phyloP scores from a whole-genome alignment of 2,113 vertebrate genomes.

The Spilogale gracilis region DNA sequence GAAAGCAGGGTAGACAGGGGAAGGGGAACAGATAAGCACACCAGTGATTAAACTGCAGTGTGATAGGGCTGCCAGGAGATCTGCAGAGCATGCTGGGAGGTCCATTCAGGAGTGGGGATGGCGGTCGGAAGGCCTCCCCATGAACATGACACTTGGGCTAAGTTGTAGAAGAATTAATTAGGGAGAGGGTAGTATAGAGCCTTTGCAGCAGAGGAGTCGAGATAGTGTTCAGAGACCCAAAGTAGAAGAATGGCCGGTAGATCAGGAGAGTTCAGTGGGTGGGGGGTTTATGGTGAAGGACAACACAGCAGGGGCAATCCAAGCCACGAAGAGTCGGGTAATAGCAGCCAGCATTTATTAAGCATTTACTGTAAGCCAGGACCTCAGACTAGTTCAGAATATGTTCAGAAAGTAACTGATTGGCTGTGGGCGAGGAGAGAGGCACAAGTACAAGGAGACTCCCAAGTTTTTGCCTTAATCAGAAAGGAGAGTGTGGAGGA shows the following conservation, averaged over 20 bases:
- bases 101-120: neutral
- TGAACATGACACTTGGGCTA: neutral
- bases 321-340: neutral
- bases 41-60: neutral
- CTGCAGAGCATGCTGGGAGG: neutral
- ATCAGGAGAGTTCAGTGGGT: neutral
- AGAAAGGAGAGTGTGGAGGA: neutral
- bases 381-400: neutral
- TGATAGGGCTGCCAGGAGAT: neutral
- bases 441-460: neutral
- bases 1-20: neutral
- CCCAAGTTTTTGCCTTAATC: neutral
- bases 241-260: neutral
- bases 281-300: neutral
- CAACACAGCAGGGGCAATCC: neutral
- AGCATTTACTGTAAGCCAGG: neutral
- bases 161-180: neutral
- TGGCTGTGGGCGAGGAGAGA: neutral
- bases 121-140: neutral
- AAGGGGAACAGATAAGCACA: neutral
- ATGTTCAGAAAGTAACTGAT: neutral
- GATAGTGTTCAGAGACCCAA: neutral
- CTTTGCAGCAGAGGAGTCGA: neutral
- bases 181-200: neutral
- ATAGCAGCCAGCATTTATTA: neutral